These are phyloP conservation scores for Calliphora vicina DNA, from an alignment of 1,140 invertebrate species.

Conservation along the genomic window DNA sequence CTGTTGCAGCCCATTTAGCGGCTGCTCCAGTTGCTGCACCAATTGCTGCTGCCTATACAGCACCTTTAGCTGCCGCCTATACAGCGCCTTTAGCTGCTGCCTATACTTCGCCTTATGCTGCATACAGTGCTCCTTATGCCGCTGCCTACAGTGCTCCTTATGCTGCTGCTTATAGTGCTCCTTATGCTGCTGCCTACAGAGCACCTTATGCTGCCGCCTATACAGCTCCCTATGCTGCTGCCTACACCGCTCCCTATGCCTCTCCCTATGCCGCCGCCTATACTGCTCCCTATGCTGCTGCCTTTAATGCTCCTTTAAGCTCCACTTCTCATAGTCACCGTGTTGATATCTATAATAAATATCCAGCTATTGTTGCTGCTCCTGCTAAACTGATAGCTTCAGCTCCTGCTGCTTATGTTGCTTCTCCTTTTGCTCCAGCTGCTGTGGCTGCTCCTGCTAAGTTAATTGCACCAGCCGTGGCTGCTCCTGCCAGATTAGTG, in stretches of 20 bases:
- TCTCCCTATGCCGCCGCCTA: slow-evolving; percentile 26
- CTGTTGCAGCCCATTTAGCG: neutral
- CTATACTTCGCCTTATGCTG: neutral
- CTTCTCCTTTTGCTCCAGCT: neutral
- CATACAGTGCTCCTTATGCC: neutral
- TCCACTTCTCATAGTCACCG: neutral
- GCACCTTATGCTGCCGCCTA: slow-evolving; percentile 5
- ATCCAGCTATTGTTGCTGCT: neutral
- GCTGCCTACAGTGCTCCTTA: slow-evolving; percentile 3
- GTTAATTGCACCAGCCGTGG: neutral
- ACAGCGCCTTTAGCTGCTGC: neutral
- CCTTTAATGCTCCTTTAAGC: slow-evolving; percentile 13
- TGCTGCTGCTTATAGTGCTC: neutral
- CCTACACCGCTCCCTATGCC: slow-evolving; percentile 17
- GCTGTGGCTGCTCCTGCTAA: neutral
- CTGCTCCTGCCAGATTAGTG: neutral
- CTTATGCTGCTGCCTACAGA: neutral
- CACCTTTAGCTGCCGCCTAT: slow-evolving; percentile 19
- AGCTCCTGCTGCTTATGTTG: slow-evolving; percentile 7
- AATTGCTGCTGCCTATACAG: slow-evolving; percentile 21
- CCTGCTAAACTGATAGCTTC: slow-evolving; percentile 17
- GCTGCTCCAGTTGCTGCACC: neutral
- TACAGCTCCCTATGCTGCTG: neutral
- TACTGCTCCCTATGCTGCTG: slow-evolving; percentile 26
- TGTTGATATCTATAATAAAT: slow-evolving; percentile 13